phyloP scores from a whole-genome alignment of 1,140 invertebrate species.

The Zaprionus inermis region DNA sequence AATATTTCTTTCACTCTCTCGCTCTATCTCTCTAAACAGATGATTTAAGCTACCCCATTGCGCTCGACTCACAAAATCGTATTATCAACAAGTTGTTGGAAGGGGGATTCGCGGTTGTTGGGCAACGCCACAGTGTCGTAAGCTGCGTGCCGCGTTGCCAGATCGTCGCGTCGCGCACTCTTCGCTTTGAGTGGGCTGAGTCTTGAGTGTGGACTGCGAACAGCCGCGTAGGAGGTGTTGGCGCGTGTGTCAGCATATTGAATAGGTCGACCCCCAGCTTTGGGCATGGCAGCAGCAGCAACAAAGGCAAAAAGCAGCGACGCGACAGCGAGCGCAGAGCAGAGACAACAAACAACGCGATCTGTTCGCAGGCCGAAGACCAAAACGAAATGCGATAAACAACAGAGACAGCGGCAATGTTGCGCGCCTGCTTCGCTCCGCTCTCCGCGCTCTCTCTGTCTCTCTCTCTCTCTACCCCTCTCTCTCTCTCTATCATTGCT shows the following conservation, averaged over 20 bases:
- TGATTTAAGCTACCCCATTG: no score
- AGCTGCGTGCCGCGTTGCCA: not conserved
- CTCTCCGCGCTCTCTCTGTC: not conserved
- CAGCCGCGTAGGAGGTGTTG: conserved; percentile 75
- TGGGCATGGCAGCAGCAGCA: conserved; percentile 48
- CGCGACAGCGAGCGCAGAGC: conserved; percentile 20
- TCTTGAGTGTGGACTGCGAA: conserved; percentile 14
- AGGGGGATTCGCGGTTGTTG: not conserved
- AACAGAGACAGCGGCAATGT: conserved; percentile 21
- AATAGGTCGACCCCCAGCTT: conserved; percentile 77
- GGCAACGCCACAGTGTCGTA: not conserved
- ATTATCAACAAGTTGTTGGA: not conserved
- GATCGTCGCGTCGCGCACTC: conserved; percentile 46
- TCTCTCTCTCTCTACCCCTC: not conserved
- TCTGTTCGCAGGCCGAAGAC: conserved; percentile 43
- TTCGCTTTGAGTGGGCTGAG: conserved; percentile 61
- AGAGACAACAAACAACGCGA: conserved; percentile 59
- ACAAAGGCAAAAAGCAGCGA: conserved; percentile 9
- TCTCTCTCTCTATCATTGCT: not conserved
- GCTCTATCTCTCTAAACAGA: no score
- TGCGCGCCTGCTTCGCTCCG: not conserved
- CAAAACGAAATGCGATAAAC: conserved; percentile 45
- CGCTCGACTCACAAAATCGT: no score
- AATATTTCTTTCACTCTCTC: no score
- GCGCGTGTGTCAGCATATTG: conserved; percentile 81